phyloP scores from a whole-genome alignment of 2,113 vertebrate genomes.

The Microtus montanus region DNA sequence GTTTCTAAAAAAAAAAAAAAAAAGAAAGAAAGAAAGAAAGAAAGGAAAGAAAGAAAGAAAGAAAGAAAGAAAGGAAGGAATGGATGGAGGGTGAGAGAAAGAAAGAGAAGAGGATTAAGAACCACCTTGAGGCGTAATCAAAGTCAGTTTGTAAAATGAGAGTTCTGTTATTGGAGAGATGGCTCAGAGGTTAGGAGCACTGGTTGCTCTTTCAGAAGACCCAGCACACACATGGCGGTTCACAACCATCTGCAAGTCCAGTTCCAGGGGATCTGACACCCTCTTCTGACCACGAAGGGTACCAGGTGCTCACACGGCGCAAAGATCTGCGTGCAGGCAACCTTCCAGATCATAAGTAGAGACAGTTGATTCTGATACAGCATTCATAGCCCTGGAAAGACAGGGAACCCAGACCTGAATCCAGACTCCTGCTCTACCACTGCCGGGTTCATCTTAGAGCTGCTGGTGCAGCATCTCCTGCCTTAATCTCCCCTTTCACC shows the following conservation, averaged over 20 bases:
- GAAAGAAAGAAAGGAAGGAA: fast-evolving
- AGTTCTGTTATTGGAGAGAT: not conserved
- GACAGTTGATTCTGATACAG: not conserved
- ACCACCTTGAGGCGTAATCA: not conserved
- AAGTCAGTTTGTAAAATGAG: not conserved
- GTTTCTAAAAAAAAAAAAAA: not conserved
- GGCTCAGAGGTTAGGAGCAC: not conserved
- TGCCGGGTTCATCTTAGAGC: not conserved
- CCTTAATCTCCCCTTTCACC: not conserved
- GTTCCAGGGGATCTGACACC: not conserved
- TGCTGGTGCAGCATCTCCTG: no score
- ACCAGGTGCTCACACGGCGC: not conserved
- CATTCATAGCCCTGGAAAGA: not conserved
- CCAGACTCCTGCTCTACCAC: not conserved
- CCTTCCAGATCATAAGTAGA: not conserved
- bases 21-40: not conserved
- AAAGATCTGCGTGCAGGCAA: not conserved
- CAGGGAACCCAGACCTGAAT: not conserved
- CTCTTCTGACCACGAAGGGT: not conserved
- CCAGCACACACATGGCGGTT: not conserved
- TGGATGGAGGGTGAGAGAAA: fast-evolving
- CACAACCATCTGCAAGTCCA: not conserved
- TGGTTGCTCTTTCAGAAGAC: not conserved
- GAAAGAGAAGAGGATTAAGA: not conserved
- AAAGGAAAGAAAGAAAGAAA: fast-evolving